Evolutionary conservation across 1,140 invertebrate genomes (phyloP), one percentile per base, ranked within the genome.

Genomic region (Euura lappo): DNA sequence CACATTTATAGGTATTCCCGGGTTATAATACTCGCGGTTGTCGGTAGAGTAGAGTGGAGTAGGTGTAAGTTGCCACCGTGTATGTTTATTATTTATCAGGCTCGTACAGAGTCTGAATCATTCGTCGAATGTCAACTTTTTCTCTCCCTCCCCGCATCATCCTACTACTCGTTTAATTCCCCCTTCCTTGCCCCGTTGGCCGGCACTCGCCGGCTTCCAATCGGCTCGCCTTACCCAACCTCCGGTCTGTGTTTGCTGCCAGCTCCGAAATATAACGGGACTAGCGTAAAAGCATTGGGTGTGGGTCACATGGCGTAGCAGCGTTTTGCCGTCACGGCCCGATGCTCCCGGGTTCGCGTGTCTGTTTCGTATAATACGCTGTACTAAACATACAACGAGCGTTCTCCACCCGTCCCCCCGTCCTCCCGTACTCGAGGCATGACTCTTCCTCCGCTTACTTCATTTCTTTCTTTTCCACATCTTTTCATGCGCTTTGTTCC

Each of bases 331-430:
- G 51, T 60, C 51, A 60, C 51, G 51, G 51, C 51, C 13, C 51
- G 51, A 60, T 6, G 51, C 51, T 60, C 51, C 8, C 51, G 10
- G 10, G 51, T n/a, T 60, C 51, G 51, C 51, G 51, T 60, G 51
- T n/a, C 51, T 60, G 51, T 60, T 60, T 60, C 51, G 51, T 60
- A 60, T 60, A 60, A 60, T 60, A 60, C 51, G 51, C 51, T 60
- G 13, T n/a, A 60, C 3, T n/a, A 60, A n/a, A 6, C 13, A 60
- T 60, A 3, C 51, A n/a, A 60, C 51, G 51, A 60, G 13, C 51
- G 28, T 5, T 51, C 47, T 51, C 47, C 47, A 1, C 28, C 13
- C 51, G 5, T 60, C 8, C 51, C 6, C 51, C 51, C 51, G 13
- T n/a, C 6, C 3, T 60, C 51, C 3, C 13, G 51, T 60, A 28